phyloP scores from a whole-genome alignment of 2,888 invertebrate species.

The Caenorhabditis sinica region DNA sequence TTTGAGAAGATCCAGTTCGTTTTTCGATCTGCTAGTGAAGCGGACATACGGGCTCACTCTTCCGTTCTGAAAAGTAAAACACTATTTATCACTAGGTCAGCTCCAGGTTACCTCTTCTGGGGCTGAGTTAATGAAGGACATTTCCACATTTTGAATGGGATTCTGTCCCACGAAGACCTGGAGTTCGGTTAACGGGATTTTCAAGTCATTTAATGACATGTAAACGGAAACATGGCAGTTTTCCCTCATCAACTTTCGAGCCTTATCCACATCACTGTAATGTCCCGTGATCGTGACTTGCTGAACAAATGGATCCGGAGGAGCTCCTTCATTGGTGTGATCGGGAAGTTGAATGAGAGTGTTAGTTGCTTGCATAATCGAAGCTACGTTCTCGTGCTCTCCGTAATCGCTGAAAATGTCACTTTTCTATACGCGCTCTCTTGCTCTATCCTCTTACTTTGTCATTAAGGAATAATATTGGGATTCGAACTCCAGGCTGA shows the following conservation, averaged over 20 bases:
- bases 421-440: not conserved
- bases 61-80: constrained; percentile 22
- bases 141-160: constrained; percentile 45
- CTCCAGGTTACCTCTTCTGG: constrained; percentile 4
- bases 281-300: constrained; percentile 58
- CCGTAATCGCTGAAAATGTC: constrained; percentile 39
- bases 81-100: not conserved
- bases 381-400: constrained; percentile 48
- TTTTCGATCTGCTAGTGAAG: constrained; percentile 34
- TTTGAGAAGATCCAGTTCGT: constrained; percentile 12
- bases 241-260: constrained; percentile 51
- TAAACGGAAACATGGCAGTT: constrained; percentile 45
- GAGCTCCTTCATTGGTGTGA: not conserved
- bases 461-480: constrained; percentile 60
- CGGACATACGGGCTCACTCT: constrained; percentile 16
- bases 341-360: constrained; percentile 66
- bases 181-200: constrained; percentile 1
- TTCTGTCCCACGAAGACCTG: constrained; percentile 21
- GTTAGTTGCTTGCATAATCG: constrained; percentile 64
- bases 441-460: constrained; percentile 13
- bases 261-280: constrained; percentile 58
- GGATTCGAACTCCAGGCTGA: constrained; percentile 57
- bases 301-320: constrained; percentile 38
- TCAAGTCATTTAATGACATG: constrained; percentile 29
- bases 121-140: constrained; percentile 11